phyloP scores from a whole-genome alignment of 2,888 invertebrate genomes.

The Lithophane semibrunnea region DNA sequence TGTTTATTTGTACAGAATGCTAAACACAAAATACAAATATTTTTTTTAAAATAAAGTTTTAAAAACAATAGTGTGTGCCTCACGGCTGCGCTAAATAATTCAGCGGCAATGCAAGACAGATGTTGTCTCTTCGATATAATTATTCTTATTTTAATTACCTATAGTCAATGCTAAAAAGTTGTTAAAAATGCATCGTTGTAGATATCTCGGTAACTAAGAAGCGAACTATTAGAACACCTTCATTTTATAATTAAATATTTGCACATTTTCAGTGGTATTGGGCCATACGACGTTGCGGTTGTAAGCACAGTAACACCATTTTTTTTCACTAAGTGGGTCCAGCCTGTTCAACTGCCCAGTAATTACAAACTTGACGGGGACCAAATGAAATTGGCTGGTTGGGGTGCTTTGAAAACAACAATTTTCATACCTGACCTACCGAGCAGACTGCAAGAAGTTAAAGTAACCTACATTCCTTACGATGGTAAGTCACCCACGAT shows the following conservation, averaged over 20 bases:
- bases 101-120: too few species aligned
- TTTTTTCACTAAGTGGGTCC: slow-evolving; percentile 78
- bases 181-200: neutral
- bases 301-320: slow-evolving; percentile 80
- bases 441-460: slow-evolving; percentile 84
- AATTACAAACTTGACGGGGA: slow-evolving; percentile 70
- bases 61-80: too few species aligned
- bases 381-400: slow-evolving; percentile 84
- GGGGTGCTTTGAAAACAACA: slow-evolving; percentile 86
- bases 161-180: neutral
- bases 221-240: neutral
- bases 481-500: slow-evolving; percentile 73
- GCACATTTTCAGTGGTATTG: slow-evolving; percentile 73
- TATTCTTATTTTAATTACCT: neutral
- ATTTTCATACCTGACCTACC: slow-evolving; percentile 82
- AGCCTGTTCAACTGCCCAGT: slow-evolving; percentile 85
- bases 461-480: slow-evolving; percentile 81
- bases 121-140: neutral
- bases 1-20: too few species aligned
- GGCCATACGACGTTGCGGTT: slow-evolving; percentile 90
- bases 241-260: neutral
- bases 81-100: too few species aligned
- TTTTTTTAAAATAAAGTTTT: too few species aligned
- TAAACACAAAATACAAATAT: too few species aligned
- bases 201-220: neutral